These are phyloP conservation scores for Ramphastos sulfuratus DNA, from an alignment of 2,113 vertebrate species.

Conservation along the genomic window DNA sequence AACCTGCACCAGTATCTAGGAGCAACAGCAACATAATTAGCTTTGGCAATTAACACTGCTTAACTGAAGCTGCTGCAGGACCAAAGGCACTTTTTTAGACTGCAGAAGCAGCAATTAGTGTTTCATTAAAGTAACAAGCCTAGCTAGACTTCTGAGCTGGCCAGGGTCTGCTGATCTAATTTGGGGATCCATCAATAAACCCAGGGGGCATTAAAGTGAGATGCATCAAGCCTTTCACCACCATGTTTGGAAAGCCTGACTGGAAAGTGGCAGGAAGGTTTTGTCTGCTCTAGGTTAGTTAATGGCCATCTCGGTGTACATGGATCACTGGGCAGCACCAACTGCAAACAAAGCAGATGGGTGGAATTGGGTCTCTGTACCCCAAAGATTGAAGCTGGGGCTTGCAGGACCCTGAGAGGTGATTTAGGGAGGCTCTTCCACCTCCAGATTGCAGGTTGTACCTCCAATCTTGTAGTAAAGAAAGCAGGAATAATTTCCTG, in stretches of 20 bases:
- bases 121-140: slow-evolving; percentile 48
- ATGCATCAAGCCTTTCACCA: background rate
- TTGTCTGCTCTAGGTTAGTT: background rate
- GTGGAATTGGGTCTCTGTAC: background rate
- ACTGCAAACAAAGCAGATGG: background rate
- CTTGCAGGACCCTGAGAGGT: background rate
- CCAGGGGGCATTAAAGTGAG: background rate
- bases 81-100: slow-evolving; percentile 35
- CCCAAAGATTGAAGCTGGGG: background rate
- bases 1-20: slow-evolving; percentile 34
- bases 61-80: slow-evolving; percentile 43
- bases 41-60: slow-evolving; percentile 45
- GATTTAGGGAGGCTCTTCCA: background rate
- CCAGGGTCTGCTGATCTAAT: slow-evolving; percentile 30
- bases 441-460: background rate
- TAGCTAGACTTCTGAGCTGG: slow-evolving; percentile 10
- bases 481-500: background rate
- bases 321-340: background rate
- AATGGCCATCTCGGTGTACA: background rate
- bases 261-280: background rate
- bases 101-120: slow-evolving; percentile 45
- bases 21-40: slow-evolving; percentile 57
- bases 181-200: slow-evolving; percentile 16
- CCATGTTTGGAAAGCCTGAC: background rate
- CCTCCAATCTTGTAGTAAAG: background rate